phyloP scores from a whole-genome alignment of 2,888 invertebrate species.

The Biston betularia region DNA sequence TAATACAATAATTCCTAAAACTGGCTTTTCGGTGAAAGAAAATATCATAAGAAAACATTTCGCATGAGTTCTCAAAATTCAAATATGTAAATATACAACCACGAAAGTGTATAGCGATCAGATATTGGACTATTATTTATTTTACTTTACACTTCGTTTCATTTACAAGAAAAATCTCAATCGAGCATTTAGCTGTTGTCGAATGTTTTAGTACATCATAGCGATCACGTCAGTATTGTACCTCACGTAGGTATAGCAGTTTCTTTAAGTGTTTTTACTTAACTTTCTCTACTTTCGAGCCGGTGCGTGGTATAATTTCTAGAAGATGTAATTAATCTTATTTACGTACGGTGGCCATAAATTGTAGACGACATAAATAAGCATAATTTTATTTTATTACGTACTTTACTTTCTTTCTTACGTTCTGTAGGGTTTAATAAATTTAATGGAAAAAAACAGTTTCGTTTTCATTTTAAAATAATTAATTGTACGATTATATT shows the following conservation, averaged over 20 bases:
- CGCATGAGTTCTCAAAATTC: no score
- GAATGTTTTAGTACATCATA: conserved; percentile 1
- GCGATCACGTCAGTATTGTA: conserved; percentile 2
- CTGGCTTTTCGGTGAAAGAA: no score
- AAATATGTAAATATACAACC: no score
- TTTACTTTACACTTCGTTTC: not conserved
- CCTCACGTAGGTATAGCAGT: not conserved
- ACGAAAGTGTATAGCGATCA: no score
- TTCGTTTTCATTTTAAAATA: conserved; percentile 17
- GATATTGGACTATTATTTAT: not conserved
- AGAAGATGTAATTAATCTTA: conserved; percentile 51
- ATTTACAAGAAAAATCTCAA: not conserved
- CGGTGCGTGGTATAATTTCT: conserved; percentile 27
- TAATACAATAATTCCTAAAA: no score
- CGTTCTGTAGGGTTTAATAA: conserved; percentile 5
- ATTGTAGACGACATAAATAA: conserved; percentile 17
- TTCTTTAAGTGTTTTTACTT: conserved; percentile 26
- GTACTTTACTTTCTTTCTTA: conserved; percentile 17
- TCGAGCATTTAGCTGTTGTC: not conserved
- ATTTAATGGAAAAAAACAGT: conserved; percentile 12
- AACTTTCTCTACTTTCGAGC: conserved; percentile 72
- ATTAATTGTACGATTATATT: no score
- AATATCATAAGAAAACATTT: no score
- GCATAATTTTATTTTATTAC: conserved; percentile 24
- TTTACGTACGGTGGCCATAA: conserved; percentile 42